Evolutionary conservation across 2,113 vertebrate genomes (phyloP).

Genomic region (Capra hircus): DNA sequence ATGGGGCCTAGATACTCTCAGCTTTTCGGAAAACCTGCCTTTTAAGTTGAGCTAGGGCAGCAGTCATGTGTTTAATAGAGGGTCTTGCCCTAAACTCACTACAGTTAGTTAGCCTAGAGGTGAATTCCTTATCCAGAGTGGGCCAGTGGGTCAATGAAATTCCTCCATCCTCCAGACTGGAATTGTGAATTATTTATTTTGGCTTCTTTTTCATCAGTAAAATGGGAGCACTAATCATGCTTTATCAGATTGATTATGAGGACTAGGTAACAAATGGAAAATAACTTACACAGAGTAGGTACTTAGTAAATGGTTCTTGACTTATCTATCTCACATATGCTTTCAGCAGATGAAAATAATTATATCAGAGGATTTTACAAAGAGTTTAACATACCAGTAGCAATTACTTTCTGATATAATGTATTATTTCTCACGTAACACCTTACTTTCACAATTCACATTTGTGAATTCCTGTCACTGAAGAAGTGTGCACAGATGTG

Average conservation of each 20-base stretch:
- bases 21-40: neutral
- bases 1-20: fast-evolving
- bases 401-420: neutral
- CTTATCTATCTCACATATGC: neutral
- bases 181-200: neutral
- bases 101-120: neutral
- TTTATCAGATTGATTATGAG: neutral
- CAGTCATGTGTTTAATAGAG: fast-evolving
- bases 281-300: neutral
- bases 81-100: neutral
- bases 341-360: neutral
- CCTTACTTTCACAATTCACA: neutral
- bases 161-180: neutral
- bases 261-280: neutral
- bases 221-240: neutral
- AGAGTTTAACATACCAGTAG: neutral
- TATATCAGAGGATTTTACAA: neutral
- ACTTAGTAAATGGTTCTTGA: neutral
- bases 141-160: neutral
- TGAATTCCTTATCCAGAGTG: neutral
- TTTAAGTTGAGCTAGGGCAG: neutral
- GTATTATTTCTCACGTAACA: neutral
- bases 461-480: neutral
- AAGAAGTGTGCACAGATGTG: neutral
- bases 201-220: neutral